A percentile compares a stretch with the other conserved stretches of the same genome.
Evolutionary conservation across 2,888 invertebrate genomes (phyloP).

Genomic region (Strigamia maritima): DNA sequence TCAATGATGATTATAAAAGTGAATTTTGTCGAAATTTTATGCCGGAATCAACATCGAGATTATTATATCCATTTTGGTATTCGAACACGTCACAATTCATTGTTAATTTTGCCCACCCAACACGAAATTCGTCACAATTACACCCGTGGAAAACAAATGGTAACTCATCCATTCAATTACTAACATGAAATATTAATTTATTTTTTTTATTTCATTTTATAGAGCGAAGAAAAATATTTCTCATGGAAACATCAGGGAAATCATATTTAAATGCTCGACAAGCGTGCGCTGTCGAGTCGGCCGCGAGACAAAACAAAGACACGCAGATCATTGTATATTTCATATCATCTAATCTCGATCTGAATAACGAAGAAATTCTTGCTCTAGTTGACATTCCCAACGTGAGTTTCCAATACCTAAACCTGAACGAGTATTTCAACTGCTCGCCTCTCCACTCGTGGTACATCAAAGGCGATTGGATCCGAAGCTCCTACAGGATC

Average conservation of each 20-base stretch:
- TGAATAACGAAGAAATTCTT: not conserved
- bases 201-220: not conserved
- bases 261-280: not conserved
- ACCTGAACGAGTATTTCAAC: conserved; percentile 57
- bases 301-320: not conserved
- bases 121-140: not conserved
- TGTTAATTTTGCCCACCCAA: not conserved
- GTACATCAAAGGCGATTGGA: conserved; percentile 59
- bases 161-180: not conserved
- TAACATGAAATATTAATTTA: too few species aligned
- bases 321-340: conserved; percentile 18
- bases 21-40: not conserved
- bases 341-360: not conserved
- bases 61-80: not conserved
- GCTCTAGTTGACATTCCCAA: conserved; percentile 49
- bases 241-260: conserved; percentile 35
- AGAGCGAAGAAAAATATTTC: not conserved
- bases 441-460: conserved; percentile 61
- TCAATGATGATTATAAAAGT: not conserved
- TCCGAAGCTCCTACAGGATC: conserved; percentile 47
- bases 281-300: conserved; percentile 36
- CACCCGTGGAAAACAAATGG: not conserved
- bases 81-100: not conserved
- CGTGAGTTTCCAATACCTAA: conserved; percentile 57
- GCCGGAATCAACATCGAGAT: not conserved